These are phyloP conservation scores for Caenorhabditis angaria DNA, from an alignment of 2,888 invertebrate species.

Conservation along the genomic window DNA sequence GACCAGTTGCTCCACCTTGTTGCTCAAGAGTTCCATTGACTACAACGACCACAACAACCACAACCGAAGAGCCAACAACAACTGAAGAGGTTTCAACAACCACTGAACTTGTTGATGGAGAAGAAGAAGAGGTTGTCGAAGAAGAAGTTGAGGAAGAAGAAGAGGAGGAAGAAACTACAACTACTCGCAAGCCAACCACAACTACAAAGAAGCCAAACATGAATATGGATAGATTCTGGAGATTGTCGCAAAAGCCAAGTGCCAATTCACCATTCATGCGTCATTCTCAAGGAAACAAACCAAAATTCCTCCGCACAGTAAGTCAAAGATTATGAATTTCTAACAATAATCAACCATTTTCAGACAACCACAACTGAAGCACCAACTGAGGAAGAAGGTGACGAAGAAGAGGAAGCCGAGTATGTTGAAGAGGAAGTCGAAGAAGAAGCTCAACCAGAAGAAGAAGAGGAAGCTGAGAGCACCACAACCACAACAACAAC, in stretches of 20 bases:
- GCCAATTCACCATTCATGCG: slow-evolving; percentile 43
- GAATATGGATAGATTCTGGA: slow-evolving; percentile 70
- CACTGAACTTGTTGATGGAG: slow-evolving; percentile 38
- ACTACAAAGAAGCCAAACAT: slow-evolving; percentile 38
- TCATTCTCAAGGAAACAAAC: slow-evolving; percentile 27
- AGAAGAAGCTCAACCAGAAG: slow-evolving; percentile 23
- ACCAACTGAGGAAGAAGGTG: slow-evolving; percentile 19
- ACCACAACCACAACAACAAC: slow-evolving; percentile 24
- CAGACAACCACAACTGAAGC: slow-evolving; percentile 39
- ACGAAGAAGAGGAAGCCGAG: slow-evolving; percentile 22
- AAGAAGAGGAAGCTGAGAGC: slow-evolving; percentile 28
- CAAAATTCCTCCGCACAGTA: slow-evolving; percentile 41
- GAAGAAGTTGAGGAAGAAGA: slow-evolving; percentile 20
- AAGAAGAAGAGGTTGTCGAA: slow-evolving; percentile 28
- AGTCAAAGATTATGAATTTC: neutral
- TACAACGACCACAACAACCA: slow-evolving; percentile 29
- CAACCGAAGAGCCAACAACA: slow-evolving; percentile 20
- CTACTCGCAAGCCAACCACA: slow-evolving; percentile 10
- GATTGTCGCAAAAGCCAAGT: slow-evolving; percentile 57
- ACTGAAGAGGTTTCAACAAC: too few relatives aligned
- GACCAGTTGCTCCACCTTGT: slow-evolving; percentile 57
- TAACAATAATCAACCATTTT: neutral
- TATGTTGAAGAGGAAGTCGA: slow-evolving; percentile 22
- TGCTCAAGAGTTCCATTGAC: slow-evolving; percentile 45
- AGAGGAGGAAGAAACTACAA: slow-evolving; percentile 23